A percentile compares a stretch with the other conserved stretches of the same genome.
Evolutionary conservation across 2,888 invertebrate species (phyloP).

Genomic region (Acrocyrtus sp.): DNA sequence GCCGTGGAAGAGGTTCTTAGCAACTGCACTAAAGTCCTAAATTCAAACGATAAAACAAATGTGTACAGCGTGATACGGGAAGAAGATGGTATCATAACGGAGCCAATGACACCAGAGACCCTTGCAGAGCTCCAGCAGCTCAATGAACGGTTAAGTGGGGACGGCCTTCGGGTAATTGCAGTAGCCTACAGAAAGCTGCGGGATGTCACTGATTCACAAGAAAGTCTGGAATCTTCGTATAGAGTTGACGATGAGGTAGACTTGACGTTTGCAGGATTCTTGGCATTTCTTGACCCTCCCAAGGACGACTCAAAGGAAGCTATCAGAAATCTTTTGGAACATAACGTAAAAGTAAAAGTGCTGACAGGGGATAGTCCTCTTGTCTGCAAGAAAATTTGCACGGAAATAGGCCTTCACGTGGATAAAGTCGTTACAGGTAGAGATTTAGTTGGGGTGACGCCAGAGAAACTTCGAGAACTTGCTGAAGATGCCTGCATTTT

Average conservation of each 20-base stretch:
- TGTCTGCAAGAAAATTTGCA: slow-evolving; percentile 46
- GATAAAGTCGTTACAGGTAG: slow-evolving; percentile 23
- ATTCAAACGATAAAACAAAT: background rate
- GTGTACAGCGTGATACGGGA: slow-evolving; percentile 3
- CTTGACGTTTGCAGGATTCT: slow-evolving; percentile 39
- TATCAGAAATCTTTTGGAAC: slow-evolving; percentile 25
- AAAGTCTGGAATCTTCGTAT: background rate
- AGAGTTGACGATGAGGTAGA: slow-evolving; percentile 28
- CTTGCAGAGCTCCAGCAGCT: background rate
- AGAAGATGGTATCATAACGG: background rate
- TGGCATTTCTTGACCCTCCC: slow-evolving; percentile 50
- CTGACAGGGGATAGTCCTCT: slow-evolving; percentile 49
- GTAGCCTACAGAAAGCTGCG: slow-evolving; percentile 37
- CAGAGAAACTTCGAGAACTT: slow-evolving; percentile 13
- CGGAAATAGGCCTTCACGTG: slow-evolving; percentile 30
- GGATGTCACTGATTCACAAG: background rate
- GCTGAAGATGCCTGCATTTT: slow-evolving; percentile 42
- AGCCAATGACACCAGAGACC: slow-evolving; percentile 13
- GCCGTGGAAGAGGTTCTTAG: slow-evolving; percentile 45
- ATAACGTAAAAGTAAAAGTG: slow-evolving; percentile 44
- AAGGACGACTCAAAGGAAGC: slow-evolving; percentile 33
- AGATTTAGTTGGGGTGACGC: slow-evolving; percentile 16
- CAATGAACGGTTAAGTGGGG: slow-evolving; percentile 28
- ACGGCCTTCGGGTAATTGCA: slow-evolving; percentile 44
- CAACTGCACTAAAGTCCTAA: slow-evolving; percentile 19